A percentile compares a stretch with the other conserved stretches of the same genome.
Evolutionary conservation across 1,140 invertebrate genomes (phyloP).

Genomic region (Musca vetustissima): DNA sequence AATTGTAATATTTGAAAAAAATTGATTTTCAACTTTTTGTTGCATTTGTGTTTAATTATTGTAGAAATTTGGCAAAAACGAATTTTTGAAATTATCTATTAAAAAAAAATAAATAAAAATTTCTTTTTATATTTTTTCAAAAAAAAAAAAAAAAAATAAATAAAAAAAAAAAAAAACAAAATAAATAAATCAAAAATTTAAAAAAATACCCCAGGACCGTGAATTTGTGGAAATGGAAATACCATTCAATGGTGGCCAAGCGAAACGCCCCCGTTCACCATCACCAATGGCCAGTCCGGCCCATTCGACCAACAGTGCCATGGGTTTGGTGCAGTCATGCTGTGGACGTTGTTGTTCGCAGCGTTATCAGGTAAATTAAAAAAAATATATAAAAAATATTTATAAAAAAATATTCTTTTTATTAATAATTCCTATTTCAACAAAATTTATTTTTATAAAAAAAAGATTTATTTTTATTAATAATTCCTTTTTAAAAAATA

Average conservation of each 20-base stretch:
- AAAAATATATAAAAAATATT: too few relatives aligned
- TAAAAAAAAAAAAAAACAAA: neutral
- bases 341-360: constrained; percentile 83
- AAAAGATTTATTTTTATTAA: too few relatives aligned
- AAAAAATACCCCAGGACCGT: constrained; percentile 71
- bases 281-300: constrained; percentile 84
- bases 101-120: neutral
- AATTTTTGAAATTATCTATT: neutral
- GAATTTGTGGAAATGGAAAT: constrained; percentile 96
- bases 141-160: neutral
- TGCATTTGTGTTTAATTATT: constrained; percentile 11
- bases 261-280: constrained; percentile 81
- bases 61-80: neutral
- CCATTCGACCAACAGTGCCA: constrained; percentile 75
- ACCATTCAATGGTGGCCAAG: constrained; percentile 84
- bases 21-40: neutral
- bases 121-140: neutral
- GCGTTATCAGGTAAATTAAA: constrained; percentile 76
- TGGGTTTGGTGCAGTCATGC: constrained; percentile 77
- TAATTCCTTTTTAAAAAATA: too few relatives aligned
- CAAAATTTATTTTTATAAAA: too few relatives aligned
- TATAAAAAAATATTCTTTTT: too few relatives aligned
- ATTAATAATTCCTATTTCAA: too few relatives aligned
- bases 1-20: constrained; percentile 11
- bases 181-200: neutral